These are phyloP conservation scores for Pyxicephalus adspersus DNA, from an alignment of 2,113 vertebrate species.

Conservation along the genomic window DNA sequence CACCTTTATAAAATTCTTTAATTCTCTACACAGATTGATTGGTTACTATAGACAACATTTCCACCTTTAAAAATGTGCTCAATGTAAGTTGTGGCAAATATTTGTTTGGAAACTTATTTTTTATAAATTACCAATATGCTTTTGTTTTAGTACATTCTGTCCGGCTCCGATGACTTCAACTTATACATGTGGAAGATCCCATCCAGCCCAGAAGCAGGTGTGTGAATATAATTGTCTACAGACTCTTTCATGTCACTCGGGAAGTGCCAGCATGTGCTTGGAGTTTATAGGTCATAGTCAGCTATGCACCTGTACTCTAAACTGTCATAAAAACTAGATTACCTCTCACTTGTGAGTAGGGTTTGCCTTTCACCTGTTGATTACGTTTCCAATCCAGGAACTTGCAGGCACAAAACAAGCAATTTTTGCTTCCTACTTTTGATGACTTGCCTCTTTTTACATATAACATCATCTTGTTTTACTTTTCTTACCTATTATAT, in stretches of 20 bases:
- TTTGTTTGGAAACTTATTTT: conserved; percentile 38
- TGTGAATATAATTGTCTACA: conserved; percentile 45
- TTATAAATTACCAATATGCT: conserved; percentile 60
- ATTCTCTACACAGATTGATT: not conserved
- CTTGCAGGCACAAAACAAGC: too few species aligned
- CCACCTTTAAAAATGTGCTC: not conserved
- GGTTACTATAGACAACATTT: not conserved
- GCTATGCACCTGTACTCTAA: not conserved
- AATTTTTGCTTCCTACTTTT: too few species aligned
- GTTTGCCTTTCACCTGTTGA: too few species aligned
- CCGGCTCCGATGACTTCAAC: conserved; percentile 98
- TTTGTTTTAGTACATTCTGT: conserved; percentile 90
- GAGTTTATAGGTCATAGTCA: not conserved
- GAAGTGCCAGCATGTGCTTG: too few species aligned
- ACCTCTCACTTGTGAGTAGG: not conserved
- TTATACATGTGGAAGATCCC: conserved; percentile 99
- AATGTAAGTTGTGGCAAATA: not conserved
- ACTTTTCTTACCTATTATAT: too few species aligned
- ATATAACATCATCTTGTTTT: too few species aligned
- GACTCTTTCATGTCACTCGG: not conserved
- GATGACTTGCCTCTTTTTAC: too few species aligned
- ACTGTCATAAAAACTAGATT: not conserved
- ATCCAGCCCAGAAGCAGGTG: conserved; percentile 93
- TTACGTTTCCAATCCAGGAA: too few species aligned
- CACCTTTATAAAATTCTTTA: too few species aligned